Evolutionary conservation across 2,888 invertebrate species (phyloP).

Genomic region (Protodeltote pygarga): DNA sequence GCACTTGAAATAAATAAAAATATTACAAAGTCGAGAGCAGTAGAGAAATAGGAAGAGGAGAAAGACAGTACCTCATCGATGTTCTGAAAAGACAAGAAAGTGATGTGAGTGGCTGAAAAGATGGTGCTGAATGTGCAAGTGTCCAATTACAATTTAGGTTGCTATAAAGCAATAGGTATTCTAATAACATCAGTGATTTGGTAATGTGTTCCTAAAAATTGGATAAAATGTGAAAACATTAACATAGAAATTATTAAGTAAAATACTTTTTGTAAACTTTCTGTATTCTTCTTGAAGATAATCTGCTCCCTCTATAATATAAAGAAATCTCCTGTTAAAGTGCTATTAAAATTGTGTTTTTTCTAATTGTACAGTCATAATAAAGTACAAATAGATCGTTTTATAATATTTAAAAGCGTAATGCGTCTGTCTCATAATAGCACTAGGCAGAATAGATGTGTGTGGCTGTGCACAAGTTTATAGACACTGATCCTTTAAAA

Average conservation of each 20-base stretch:
- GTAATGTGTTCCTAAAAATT: slow-evolving; percentile 43
- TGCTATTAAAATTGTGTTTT: slow-evolving; percentile 20
- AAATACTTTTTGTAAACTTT: slow-evolving; percentile 52
- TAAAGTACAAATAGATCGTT: slow-evolving; percentile 12
- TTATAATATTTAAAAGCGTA: slow-evolving; percentile 5
- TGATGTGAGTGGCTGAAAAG: slow-evolving; percentile 76
- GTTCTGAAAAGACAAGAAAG: slow-evolving; percentile 88
- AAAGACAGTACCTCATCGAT: slow-evolving; percentile 87
- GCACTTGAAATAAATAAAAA: slow-evolving; percentile 67
- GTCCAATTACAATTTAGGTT: slow-evolving; percentile 48
- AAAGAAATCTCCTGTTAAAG: slow-evolving; percentile 46
- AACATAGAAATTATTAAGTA: slow-evolving; percentile 38
- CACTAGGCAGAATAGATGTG: slow-evolving; percentile 1
- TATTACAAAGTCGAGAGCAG: slow-evolving; percentile 70
- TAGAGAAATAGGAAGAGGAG: slow-evolving; percentile 72
- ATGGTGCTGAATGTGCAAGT: slow-evolving; percentile 72
- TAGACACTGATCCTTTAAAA: no score
- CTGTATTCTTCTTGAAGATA: slow-evolving; percentile 52
- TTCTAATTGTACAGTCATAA: slow-evolving; percentile 15
- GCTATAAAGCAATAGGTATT: slow-evolving; percentile 44
- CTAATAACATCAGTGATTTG: slow-evolving; percentile 40
- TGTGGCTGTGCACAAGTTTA: slow-evolving; percentile 5
- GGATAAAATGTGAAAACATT: slow-evolving; percentile 39
- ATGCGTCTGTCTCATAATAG: slow-evolving; percentile 5
- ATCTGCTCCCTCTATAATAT: slow-evolving; percentile 51